A percentile compares a stretch with the other conserved stretches of the same genome.
These are phyloP conservation scores for Saxicola maurus DNA, from an alignment of 2,797 vertebrate genomes.

Conservation along the genomic window DNA sequence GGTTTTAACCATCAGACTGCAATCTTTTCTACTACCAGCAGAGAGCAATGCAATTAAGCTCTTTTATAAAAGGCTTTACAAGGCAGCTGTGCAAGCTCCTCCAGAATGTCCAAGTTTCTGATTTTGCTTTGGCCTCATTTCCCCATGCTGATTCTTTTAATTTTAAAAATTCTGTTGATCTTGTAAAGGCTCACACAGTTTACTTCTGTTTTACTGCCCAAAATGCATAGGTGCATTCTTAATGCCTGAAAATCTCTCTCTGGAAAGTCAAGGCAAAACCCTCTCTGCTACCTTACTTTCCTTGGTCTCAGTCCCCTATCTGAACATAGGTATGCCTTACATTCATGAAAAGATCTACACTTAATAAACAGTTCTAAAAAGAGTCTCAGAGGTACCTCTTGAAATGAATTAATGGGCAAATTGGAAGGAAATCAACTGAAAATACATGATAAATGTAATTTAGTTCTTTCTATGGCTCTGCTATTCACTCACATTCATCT, in stretches of 20 bases:
- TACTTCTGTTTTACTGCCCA: not conserved
- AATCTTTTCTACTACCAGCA: conserved; percentile 14
- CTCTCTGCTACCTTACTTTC: not conserved
- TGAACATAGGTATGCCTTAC: not conserved
- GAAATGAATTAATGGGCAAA: not conserved
- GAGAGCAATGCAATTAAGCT: conserved; percentile 42
- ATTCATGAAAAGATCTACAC: not conserved
- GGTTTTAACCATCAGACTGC: not conserved
- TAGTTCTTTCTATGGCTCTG: not conserved
- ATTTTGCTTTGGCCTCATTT: not conserved
- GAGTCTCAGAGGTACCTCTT: not conserved
- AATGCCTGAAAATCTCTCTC: not conserved
- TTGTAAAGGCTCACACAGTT: not conserved
- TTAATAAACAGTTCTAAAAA: not conserved
- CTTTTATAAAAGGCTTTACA: not conserved
- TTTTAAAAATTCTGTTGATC: not conserved
- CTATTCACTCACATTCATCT: not conserved
- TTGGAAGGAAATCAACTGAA: not conserved
- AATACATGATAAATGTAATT: not conserved
- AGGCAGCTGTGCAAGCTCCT: not conserved
- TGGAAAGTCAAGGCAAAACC: not conserved
- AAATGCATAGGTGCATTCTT: not conserved
- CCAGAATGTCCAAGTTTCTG: not conserved
- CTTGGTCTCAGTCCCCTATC: not conserved
- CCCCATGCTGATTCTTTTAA: not conserved